Base-by-base conservation (phyloP, 1,140 invertebrate genomes). In the Neuroterus valhalla region DNA sequence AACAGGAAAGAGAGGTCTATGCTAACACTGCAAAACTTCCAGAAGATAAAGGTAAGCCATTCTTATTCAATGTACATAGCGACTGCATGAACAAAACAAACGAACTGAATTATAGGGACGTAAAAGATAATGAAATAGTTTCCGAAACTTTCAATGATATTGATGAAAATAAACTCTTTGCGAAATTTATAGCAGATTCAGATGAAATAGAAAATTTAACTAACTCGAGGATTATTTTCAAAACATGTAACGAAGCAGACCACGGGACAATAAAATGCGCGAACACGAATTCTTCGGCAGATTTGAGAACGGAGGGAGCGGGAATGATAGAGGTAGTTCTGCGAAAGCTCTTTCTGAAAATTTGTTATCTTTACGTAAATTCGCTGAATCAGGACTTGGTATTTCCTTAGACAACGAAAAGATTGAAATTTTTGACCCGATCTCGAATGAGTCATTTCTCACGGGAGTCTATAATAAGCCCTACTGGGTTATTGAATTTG, bases 231-330 rank as follows among this genome's bases (percentile, higher is more conserved):
- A 23, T 70, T 15, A 48, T 67, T 14, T 70, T 75, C 17, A 50
- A 21, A 14, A 10, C 12, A 4, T 71, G 66, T 10, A 31, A 75
- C 31, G 23, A 67, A 26, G 26, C 12, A 19, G 42, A 43, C 3
- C n/a, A 10, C 1, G 21, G 23, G 14, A 67, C n/a, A 21, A 67
- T 75, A 19, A 66, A 67, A 42, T 75, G 73, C 17, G 74, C 74
- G 1, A 70, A 75, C 44, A 70, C 67, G 31, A 38, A 52, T 38
- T 3, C 0, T 3, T 15, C 10, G n/a, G n/a, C n/a, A n/a, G n/a
- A n/a, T n/a, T n/a, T n/a, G n/a, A n/a, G n/a, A n/a, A n/a, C n/a
- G n/a, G n/a, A n/a, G n/a, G n/a, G n/a, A n/a, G n/a, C n/a, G n/a
- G n/a, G n/a, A n/a, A 31, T 42, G 0, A 21, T 5, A 38, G 31